These are phyloP conservation scores for Thera britannica DNA, from an alignment of 2,888 invertebrate genomes.

Conservation along the genomic window DNA sequence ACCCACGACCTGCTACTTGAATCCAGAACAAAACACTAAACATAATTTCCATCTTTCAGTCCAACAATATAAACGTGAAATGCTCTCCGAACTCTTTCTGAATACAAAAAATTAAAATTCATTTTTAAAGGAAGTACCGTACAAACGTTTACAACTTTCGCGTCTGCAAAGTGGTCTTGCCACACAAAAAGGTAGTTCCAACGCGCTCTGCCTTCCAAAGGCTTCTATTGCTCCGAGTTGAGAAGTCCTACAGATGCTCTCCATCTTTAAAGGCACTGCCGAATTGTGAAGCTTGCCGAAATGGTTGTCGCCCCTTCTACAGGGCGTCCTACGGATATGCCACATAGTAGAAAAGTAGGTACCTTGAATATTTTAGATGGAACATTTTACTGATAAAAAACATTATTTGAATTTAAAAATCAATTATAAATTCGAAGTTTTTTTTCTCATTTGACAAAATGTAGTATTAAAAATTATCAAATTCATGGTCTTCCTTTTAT, in stretches of 20 bases:
- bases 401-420: too few relatives aligned
- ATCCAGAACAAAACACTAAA: neutral
- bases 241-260: slow-evolving; percentile 32
- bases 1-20: too few relatives aligned
- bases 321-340: too few relatives aligned
- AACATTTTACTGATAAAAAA: too few relatives aligned
- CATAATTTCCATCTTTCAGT: neutral
- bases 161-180: slow-evolving; percentile 28
- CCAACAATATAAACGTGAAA: neutral
- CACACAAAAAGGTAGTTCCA: slow-evolving; percentile 34
- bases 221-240: slow-evolving; percentile 39
- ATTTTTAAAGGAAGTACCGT: slow-evolving; percentile 19
- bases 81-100: neutral
- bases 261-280: slow-evolving; percentile 30
- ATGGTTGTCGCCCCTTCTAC: slow-evolving; percentile 25
- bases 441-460: too few relatives aligned
- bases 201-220: slow-evolving; percentile 29
- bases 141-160: slow-evolving; percentile 32
- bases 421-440: too few relatives aligned
- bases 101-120: slow-evolving; percentile 12
- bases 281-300: slow-evolving; percentile 46
- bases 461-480: too few relatives aligned
- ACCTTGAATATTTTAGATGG: too few relatives aligned
- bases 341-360: too few relatives aligned
- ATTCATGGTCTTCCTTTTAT: too few relatives aligned